These are phyloP conservation scores for Amitus sp. DNA, from an alignment of 2,888 invertebrate species.

Conservation along the genomic window DNA sequence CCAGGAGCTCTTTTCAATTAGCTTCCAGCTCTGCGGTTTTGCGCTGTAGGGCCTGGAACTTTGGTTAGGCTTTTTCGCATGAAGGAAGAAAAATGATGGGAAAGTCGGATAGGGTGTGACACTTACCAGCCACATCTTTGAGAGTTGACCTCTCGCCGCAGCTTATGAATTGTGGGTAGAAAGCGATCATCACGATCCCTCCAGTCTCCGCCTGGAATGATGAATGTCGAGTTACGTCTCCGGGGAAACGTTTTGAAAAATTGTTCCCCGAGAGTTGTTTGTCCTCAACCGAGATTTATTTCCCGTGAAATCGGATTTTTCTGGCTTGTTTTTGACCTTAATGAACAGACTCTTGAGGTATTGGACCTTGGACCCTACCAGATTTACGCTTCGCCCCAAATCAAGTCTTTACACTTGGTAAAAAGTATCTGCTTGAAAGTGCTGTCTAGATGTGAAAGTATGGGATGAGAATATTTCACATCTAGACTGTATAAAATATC, in stretches of 20 bases:
- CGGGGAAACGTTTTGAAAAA: background rate
- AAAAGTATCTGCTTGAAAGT: no score
- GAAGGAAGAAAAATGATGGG: slow-evolving; percentile 27
- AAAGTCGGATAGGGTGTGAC: slow-evolving; percentile 31
- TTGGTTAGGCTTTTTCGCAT: slow-evolving; percentile 11
- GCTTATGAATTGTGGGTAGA: slow-evolving; percentile 72
- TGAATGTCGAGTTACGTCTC: slow-evolving; percentile 1
- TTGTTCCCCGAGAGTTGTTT: background rate
- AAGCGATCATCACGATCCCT: slow-evolving; percentile 75
- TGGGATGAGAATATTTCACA: no score
- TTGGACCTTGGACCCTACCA: no score
- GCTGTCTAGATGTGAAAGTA: no score
- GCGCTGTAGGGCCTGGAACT: slow-evolving; percentile 33
- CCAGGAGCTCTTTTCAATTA: slow-evolving; percentile 42
- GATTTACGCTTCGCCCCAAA: no score
- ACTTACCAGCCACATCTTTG: slow-evolving; percentile 71
- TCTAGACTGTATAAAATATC: no score
- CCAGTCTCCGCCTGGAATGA: slow-evolving; percentile 70
- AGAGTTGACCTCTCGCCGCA: slow-evolving; percentile 70
- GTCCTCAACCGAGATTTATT: background rate
- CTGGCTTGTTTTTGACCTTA: background rate
- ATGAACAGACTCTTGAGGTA: no score
- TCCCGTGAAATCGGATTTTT: background rate
- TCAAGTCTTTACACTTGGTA: no score
- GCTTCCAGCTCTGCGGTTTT: slow-evolving; percentile 29